Evolutionary conservation across 2,888 invertebrate species (phyloP), one percentile per base, ranked within the genome.

Genomic region (Lypha dubia): DNA sequence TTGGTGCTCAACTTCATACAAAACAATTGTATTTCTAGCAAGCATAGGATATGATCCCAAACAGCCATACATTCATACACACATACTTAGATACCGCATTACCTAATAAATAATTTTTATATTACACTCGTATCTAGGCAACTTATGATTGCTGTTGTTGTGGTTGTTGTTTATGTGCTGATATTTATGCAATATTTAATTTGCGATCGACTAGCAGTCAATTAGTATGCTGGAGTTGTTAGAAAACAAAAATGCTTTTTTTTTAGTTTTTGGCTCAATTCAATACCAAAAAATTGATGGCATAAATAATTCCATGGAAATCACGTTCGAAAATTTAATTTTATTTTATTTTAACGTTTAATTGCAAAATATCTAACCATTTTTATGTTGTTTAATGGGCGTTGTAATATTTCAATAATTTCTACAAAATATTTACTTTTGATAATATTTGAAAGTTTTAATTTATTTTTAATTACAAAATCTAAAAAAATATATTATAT

Each of bases 181-280:
- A 46, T 46, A 65, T 65, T 65, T 65, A 22, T 46, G 63, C 3
- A 38, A 15, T 20, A 38, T 38, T 38, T 38, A 62, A 22, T 3
- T 28, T 11, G n/a, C 24, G n/a, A 28, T 17, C 8, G 20, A 7
- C 3, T n/a, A 6, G 20, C 28, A 60, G 13, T 46, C 32, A 38
- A 62, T 73, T 73, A 35, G n/a, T 60, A 73, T 74, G 73, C 62
- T 38, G 24, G 17, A 51, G 62, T 62, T 60, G 49, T 35, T 22
- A n/a, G n/a, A n/a, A n/a, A n/a, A n/a, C n/a, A n/a, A 35, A 32
- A 32, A 9, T 15, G n/a, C 46, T 46, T 71, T 71, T 20, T 22
- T 38, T 6, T 38, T 38, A 38, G 7, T 3, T 38, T 38, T 38
- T 38, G n/a, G n/a, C n/a, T n/a, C n/a, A n/a, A n/a, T n/a, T n/a